A percentile compares a stretch with the other conserved stretches of the same genome.
phyloP scores from a whole-genome alignment of 2,113 vertebrate genomes.

The Xenopus tropicalis region DNA sequence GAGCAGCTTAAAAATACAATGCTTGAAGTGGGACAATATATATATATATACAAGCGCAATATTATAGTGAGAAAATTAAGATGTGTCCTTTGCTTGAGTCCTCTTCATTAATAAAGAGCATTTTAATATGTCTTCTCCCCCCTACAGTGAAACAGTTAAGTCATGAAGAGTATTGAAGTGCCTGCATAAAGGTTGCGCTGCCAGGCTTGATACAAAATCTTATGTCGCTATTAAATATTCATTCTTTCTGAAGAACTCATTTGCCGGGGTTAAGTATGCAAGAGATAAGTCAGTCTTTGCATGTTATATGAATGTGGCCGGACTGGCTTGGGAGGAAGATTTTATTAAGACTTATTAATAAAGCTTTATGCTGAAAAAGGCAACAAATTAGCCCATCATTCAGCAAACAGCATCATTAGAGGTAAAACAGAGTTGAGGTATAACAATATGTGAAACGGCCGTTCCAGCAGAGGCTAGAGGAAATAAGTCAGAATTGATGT shows the following conservation, averaged over 20 bases:
- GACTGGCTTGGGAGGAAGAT: constrained; percentile 2
- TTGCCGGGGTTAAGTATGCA: constrained; percentile 24
- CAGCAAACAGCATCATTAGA: no score
- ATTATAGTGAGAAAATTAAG: no score
- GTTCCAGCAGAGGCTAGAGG: no score
- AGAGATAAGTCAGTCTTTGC: constrained; percentile 23
- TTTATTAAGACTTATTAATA: background rate
- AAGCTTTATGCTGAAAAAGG: background rate
- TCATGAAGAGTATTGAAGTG: background rate
- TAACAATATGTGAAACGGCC: no score
- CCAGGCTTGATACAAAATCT: background rate
- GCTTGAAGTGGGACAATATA: background rate
- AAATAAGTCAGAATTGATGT: no score
- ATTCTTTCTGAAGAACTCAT: constrained; percentile 19
- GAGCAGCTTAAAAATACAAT: background rate
- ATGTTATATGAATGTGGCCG: constrained; percentile 5
- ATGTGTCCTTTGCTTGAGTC: background rate
- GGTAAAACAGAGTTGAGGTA: no score
- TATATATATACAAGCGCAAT: no score
- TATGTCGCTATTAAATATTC: constrained; percentile 31
- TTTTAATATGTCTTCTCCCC: background rate
- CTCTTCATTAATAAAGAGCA: no score
- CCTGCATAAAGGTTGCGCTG: background rate
- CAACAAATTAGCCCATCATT: no score
- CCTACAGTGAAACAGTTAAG: background rate